Percentiles rank a stretch among this genome's conserved stretches.
These are phyloP conservation scores for Globodera rostochiensis DNA, from an alignment of 1,140 invertebrate genomes.

Conservation along the genomic window DNA sequence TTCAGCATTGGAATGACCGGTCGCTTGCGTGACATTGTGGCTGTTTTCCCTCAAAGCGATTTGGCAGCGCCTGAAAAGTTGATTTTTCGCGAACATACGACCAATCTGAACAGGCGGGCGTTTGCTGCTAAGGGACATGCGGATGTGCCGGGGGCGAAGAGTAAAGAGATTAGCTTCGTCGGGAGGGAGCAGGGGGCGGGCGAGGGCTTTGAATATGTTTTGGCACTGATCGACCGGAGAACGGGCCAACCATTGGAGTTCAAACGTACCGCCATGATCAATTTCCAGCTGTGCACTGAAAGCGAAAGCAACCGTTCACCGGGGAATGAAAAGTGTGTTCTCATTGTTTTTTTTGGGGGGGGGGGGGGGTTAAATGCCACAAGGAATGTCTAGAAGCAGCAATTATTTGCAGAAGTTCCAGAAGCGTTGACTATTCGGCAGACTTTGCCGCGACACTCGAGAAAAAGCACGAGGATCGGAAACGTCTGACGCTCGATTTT, in stretches of 20 bases:
- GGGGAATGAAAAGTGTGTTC: background rate
- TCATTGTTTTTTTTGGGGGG: background rate
- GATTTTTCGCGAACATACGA: background rate
- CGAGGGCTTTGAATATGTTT: slow-evolving; percentile 22
- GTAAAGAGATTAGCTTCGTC: background rate
- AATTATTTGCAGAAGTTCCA: slow-evolving; percentile 6
- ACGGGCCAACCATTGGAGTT: slow-evolving; percentile 16
- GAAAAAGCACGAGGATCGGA: slow-evolving; percentile 11
- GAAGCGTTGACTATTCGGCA: background rate
- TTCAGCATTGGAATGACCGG: background rate
- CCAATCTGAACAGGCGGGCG: background rate
- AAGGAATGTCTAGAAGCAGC: background rate
- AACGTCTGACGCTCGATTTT: slow-evolving; percentile 11
- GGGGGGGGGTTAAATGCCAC: no score
- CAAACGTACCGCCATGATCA: slow-evolving; percentile 18
- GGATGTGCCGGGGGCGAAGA: background rate
- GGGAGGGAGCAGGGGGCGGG: slow-evolving; percentile 19
- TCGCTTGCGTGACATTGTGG: background rate
- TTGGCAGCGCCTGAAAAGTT: background rate
- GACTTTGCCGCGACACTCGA: slow-evolving; percentile 18
- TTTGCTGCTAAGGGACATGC: background rate
- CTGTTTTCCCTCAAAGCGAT: background rate
- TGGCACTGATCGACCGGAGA: slow-evolving; percentile 15
- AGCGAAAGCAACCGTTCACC: background rate
- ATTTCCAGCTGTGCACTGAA: slow-evolving; percentile 11